These are phyloP conservation scores for Podarcis lilfordi DNA, from an alignment of 2,797 vertebrate species.

Conservation along the genomic window DNA sequence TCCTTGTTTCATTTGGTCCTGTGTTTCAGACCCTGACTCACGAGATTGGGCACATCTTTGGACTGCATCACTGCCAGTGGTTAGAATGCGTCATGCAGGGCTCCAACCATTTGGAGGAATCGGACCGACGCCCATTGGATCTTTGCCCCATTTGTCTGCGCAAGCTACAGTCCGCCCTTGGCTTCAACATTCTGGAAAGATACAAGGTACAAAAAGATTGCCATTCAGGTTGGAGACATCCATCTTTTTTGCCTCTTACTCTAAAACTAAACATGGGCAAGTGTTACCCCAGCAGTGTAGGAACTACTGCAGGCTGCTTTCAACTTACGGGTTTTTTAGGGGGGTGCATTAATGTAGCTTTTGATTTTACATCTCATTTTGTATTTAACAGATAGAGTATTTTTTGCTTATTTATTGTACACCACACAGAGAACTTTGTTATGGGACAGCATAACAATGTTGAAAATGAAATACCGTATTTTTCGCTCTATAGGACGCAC, in stretches of 20 bases:
- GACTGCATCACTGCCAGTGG: constrained; percentile 81
- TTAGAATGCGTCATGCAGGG: constrained; percentile 82
- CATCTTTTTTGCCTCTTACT: background rate
- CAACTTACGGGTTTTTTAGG: too few relatives aligned
- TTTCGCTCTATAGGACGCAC: too few relatives aligned
- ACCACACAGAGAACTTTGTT: too few relatives aligned
- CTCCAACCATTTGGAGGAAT: constrained; percentile 83
- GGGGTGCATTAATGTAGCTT: too few relatives aligned
- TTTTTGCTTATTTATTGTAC: too few relatives aligned
- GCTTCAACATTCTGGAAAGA: constrained; percentile 75
- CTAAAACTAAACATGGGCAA: background rate
- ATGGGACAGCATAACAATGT: too few relatives aligned
- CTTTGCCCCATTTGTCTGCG: constrained; percentile 81
- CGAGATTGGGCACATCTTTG: constrained; percentile 83
- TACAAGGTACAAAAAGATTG: constrained; percentile 59
- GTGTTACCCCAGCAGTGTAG: background rate
- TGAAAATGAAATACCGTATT: too few relatives aligned
- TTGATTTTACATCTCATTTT: too few relatives aligned
- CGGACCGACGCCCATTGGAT: constrained; percentile 73
- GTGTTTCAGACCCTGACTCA: constrained; percentile 78
- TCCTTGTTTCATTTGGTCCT: background rate
- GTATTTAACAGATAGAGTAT: too few relatives aligned
- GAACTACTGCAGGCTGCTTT: background rate
- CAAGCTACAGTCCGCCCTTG: constrained; percentile 73
- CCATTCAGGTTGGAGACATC: background rate